Conservation (phyloP, 35 echinoderm and acorn worm genomes). For the Patiria miniata region DNA sequence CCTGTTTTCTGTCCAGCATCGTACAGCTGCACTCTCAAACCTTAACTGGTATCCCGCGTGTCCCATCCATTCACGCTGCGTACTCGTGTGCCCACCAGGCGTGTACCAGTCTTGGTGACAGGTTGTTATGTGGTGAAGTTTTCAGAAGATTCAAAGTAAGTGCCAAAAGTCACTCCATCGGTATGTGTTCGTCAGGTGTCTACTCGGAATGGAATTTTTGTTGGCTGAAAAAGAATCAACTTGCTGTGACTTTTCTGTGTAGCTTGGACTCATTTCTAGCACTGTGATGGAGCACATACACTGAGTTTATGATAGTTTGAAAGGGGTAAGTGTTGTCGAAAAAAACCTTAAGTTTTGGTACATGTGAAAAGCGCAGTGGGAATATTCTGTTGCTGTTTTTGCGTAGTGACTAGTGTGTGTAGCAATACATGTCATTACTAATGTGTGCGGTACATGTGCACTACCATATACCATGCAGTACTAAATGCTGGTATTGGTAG, state of each 20-base stretch:
- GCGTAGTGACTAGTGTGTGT: neutral
- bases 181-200: too few relatives aligned
- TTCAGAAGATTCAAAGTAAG: too few relatives aligned
- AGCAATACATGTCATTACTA: neutral
- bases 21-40: too few relatives aligned
- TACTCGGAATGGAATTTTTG: neutral
- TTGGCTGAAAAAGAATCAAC: neutral
- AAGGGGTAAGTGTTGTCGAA: constrained; percentile 9
- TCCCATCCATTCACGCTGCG: too few relatives aligned
- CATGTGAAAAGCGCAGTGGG: too few relatives aligned
- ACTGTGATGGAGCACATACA: constrained; percentile 16
- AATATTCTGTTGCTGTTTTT: neutral
- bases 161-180: too few relatives aligned
- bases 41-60: too few relatives aligned
- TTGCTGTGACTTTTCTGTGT: neutral
- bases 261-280: neutral
- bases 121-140: too few relatives aligned
- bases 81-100: too few relatives aligned
- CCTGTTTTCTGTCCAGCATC: too few relatives aligned
- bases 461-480: neutral
- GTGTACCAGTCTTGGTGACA: too few relatives aligned
- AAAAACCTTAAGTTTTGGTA: neutral
- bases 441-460: neutral
- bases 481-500: neutral
- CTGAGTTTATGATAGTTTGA: neutral